Conservation (phyloP, 1,140 invertebrate genomes). For the Drosophila rufa region DNA sequence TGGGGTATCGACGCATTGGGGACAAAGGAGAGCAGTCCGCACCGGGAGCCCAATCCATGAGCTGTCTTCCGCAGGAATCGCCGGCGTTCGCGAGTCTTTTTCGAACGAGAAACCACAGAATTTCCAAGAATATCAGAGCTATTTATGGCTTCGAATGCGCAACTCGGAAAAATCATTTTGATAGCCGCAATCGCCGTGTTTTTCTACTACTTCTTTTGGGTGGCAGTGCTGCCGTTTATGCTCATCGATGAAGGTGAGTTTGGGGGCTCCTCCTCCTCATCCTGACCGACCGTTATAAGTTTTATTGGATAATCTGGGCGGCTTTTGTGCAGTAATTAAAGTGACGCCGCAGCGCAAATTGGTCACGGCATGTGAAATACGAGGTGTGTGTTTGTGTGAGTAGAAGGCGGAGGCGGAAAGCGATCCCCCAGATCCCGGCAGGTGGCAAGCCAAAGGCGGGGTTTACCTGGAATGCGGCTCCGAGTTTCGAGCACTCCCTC, state of each 20-base stretch:
- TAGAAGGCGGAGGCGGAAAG: constrained; percentile 1
- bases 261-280: constrained; percentile 1
- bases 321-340: constrained; percentile 80
- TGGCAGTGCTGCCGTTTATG: constrained; percentile 89
- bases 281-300: constrained; percentile 16
- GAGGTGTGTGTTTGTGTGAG: neutral
- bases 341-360: constrained; percentile 60
- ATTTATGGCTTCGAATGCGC: constrained; percentile 85
- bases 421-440: constrained; percentile 10
- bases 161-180: constrained; percentile 87
- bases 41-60: constrained; percentile 10
- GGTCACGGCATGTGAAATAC: constrained; percentile 6
- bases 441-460: constrained; percentile 1
- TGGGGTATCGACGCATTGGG: constrained; percentile 1
- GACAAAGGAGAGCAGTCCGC: constrained; percentile 1
- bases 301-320: constrained; percentile 76
- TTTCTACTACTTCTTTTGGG: constrained; percentile 89
- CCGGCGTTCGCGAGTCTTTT: constrained; percentile 12
- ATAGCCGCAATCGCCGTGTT: constrained; percentile 87
- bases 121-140: constrained; percentile 49
- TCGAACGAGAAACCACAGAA: constrained; percentile 8
- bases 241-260: constrained; percentile 86
- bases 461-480: constrained; percentile 42
- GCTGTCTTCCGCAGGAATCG: constrained; percentile 26
- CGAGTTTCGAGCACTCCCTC: constrained; percentile 21